Evolutionary conservation across 2,113 vertebrate genomes (phyloP), one percentile per base, ranked within the genome.

Genomic region (Coregonus clupeaformis): DNA sequence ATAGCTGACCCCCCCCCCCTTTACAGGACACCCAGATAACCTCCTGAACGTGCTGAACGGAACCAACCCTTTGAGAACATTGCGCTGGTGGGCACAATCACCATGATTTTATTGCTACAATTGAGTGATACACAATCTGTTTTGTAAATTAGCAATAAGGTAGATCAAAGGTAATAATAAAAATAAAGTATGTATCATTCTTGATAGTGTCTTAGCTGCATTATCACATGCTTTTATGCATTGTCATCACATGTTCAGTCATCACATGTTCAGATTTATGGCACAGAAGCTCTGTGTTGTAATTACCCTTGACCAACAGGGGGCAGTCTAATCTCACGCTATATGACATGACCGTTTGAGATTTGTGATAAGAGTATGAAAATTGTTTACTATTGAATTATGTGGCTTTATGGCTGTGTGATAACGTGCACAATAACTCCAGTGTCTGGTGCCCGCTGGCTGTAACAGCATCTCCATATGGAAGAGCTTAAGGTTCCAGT

Each of bases 381-480:
- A 42, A 42, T 55, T 3, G 52, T 55, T 55, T 55, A 55, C 20
- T 20, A 4, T 55, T 18, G 52, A 55, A 55, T 20, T 16, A 24
- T 22, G 57, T 22, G 20, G 5, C 57, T 60, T 22, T 60, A 22
- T 22, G 1, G 16, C 57, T 16, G n/a, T 60, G 57, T 60, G 7
- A 60, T 22, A 9, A 55, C 20, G 52, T 55, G 52, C 3, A 16
- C 18, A 57, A 22, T 55, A 72, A 30, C 9, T 59, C 30, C 22
- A 14, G 2, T 47, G 12, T 25, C 64, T 83, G 90, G 91, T 88
- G 90, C 90, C 89, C 86, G 69, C 92, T 90, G 90, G 85, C 84
- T 94, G 92, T 94, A 92, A 94, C 92, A 94, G 92, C 90, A 91
- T 89, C 92, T 94, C 91, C 92, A 93, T 91, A 87, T 92, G 92